These are phyloP conservation scores for Morbakka virulenta DNA, from an alignment of 30 jellyfish, hydroid and myxozoan species.

Conservation along the genomic window DNA sequence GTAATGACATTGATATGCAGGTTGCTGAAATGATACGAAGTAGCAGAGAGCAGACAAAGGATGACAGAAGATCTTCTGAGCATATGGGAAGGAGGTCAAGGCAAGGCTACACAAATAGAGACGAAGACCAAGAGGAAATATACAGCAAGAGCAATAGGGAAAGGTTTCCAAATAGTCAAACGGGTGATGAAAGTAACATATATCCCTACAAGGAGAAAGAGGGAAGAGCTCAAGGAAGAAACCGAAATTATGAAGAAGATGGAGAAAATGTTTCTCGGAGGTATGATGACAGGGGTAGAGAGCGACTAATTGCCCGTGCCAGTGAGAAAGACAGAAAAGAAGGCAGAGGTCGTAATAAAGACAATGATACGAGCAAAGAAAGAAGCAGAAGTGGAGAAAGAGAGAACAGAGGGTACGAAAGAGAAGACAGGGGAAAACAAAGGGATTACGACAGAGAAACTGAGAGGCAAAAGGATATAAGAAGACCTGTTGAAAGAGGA, in stretches of 20 bases:
- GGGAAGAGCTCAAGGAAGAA: background rate
- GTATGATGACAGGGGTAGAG: background rate
- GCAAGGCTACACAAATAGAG: background rate
- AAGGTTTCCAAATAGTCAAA: conserved; percentile 1
- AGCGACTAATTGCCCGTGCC: background rate
- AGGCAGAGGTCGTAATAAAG: no score
- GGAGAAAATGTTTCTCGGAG: background rate
- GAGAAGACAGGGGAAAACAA: conserved; percentile 2
- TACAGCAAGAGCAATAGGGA: background rate
- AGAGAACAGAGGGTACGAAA: conserved; percentile 33
- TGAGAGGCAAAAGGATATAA: no score
- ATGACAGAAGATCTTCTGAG: no score
- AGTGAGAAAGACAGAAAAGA: conserved; percentile 14
- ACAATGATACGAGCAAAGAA: conserved; percentile 14
- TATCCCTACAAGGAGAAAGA: background rate
- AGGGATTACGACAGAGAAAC: conserved; percentile 55
- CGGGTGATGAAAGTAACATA: background rate
- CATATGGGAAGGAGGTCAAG: no score
- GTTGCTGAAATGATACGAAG: conserved; percentile 38
- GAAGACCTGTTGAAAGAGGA: conserved; percentile 18
- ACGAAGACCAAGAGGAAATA: background rate
- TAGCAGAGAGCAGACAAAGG: conserved; percentile 29
- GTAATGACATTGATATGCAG: conserved; percentile 43
- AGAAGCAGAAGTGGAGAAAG: conserved; percentile 41
- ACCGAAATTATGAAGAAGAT: background rate